Base-by-base conservation (phyloP, 2,888 invertebrate genomes). In the Pocota personata region DNA sequence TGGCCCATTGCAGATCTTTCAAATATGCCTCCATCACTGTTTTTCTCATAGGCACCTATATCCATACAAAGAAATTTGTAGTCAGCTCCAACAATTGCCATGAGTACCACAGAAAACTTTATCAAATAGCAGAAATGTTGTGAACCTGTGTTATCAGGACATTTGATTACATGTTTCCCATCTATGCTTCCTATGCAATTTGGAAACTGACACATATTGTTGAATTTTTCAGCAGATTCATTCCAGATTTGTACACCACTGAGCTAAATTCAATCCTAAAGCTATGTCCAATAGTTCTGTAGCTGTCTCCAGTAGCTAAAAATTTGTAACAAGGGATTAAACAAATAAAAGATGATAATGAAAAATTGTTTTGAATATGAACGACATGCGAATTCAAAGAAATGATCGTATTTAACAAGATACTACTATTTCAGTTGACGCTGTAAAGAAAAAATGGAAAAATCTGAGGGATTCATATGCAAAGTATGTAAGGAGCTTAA, bases 81-180 rank as follows among this genome's bases (percentile, higher is more conserved):
- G 30, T 30, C 30, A 30, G 30, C 30, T 30, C 30, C 30, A 30
- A 30, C 30, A 30, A 30, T 30, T 30, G 30, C 30, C 30, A 30
- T 30, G 7, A 30, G 30, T 30, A 30, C 30, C 30, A 30, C 30
- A 30, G 30, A 30, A 30, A 2, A 16, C 43, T 62, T 43, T 10
- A 43, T n/a, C 19, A 43, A 16, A 5, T 62, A 62, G 27, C 43
- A 62, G 21, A 43, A 27, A n/a, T n/a, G n/a, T n/a, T n/a, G n/a
- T n/a, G n/a, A n/a, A n/a, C n/a, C n/a, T n/a, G n/a, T n/a, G n/a
- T 10, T 43, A 14, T 16, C 14, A 43, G 10, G 27, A n/a, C n/a
- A n/a, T n/a, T n/a, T 64, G 6, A 64, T 64, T 5, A 46, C 62
- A 27, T 46, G 62, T 30, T 62, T 8, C n/a, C n/a, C n/a, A n/a